Conservation (phyloP, 2,113 vertebrate genomes). For the Catharus minimus region DNA sequence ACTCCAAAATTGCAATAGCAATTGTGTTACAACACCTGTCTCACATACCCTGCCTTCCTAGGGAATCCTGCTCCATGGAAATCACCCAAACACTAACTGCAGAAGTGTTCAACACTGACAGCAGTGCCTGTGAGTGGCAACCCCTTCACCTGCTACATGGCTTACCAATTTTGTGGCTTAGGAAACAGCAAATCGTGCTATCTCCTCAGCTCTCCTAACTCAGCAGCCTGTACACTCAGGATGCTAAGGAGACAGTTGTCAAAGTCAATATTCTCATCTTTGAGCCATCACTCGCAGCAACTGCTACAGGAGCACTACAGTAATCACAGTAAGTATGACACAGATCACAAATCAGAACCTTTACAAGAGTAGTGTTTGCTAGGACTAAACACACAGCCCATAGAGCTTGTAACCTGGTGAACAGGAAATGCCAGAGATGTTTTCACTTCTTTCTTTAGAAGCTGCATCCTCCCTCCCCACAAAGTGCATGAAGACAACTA, state of each 20-base stretch:
- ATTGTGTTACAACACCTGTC: not conserved
- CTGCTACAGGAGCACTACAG: not conserved
- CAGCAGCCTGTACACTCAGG: not conserved
- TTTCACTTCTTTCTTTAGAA: not conserved
- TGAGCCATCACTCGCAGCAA: not conserved
- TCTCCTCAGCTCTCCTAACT: not conserved
- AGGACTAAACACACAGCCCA: not conserved
- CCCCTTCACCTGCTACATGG: not conserved
- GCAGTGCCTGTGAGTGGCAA: not conserved
- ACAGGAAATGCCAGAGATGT: not conserved
- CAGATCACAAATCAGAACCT: not conserved
- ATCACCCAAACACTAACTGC: not conserved
- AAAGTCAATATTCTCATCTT: not conserved
- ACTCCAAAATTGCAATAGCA: not conserved
- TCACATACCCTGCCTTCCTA: not conserved
- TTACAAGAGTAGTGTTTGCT: not conserved
- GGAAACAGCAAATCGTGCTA: accelerated
- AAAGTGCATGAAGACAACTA: not conserved
- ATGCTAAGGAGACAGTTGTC: not conserved
- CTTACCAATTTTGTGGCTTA: not conserved
- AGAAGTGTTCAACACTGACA: not conserved
- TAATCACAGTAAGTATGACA: not conserved
- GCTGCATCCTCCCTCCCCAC: not conserved
- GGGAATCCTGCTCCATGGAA: not conserved
- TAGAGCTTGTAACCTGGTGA: not conserved